Evolutionary conservation across 2,888 invertebrate species (phyloP), one percentile per base, ranked within the genome.

Genomic region (Agriopis aurantiaria): DNA sequence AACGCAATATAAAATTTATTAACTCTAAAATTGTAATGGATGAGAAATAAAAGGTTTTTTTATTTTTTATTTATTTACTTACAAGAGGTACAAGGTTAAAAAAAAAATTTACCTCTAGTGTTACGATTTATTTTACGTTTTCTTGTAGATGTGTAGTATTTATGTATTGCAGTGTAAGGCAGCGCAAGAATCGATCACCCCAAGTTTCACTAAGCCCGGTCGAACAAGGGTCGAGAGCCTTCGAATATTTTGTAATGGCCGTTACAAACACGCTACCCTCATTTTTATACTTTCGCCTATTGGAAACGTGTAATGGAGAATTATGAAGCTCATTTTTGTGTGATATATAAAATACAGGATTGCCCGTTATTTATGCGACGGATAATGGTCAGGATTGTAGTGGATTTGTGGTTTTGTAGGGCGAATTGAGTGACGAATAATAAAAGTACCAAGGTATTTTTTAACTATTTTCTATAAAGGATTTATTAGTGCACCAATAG

Each of bases 151-250:
- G 62, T 70, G 63, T 63, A 74, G 65, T 78, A 79, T 80, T 76
- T 79, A 75, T 66, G 77, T 72, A 73, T 65, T 68, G 74, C 76
- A 82, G 79, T 82, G 80, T 84, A 83, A 80, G 76, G 80, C 72
- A 80, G 73, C 77, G 76, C 79, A 71, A 75, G 81, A 86, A 89
- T 89, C 91, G 89, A 88, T 89, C 90, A 85, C 78, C 72, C 61
- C 72, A 81, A 84, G 84, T 82, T 84, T 79, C 82, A 78, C 79
- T 89, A 90, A 90, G 88, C 86, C 81, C 83, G 80, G 80, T 80
- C 83, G 84, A 83, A 82, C 84, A 84, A 88, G 89, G 89, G 88
- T 88, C 85, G 83, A 78, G 75, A 75, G 82, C 87, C 85, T 85
- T 82, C 84, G 78, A 85, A 85, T 86, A 85, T 85, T 87, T 83